Evolutionary conservation across 2,797 vertebrate species (phyloP).

Genomic region (Enteromius mattozi): DNA sequence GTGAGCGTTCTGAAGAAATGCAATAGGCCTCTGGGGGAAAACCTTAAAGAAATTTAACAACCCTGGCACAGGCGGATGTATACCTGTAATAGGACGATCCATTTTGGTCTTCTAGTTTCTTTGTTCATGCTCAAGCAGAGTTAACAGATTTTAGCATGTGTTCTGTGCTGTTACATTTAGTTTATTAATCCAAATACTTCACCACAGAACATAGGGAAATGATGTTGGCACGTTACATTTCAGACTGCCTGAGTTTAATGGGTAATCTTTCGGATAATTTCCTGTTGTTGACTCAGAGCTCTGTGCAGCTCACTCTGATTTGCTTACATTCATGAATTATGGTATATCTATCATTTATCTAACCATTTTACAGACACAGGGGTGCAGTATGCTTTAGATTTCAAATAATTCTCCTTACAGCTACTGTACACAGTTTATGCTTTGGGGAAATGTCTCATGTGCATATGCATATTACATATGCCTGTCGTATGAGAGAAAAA

Average conservation of each 20-base stretch:
- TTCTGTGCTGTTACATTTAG: conserved; percentile 1
- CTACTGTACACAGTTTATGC: not conserved
- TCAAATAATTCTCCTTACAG: not conserved
- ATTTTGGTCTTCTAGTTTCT: not conserved
- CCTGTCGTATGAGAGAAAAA: not conserved
- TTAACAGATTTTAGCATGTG: not conserved
- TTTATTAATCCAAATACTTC: conserved; percentile 15
- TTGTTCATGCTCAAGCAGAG: not conserved
- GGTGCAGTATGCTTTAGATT: not conserved
- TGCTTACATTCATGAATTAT: conserved; percentile 2
- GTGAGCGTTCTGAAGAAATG: conserved; percentile 65
- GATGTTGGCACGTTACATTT: not conserved
- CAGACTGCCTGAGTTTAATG: not conserved
- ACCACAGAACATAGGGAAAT: not conserved
- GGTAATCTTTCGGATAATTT: not conserved
- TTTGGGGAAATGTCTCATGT: not conserved
- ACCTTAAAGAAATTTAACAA: conserved; percentile 67
- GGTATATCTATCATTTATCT: not conserved
- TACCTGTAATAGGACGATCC: conserved; percentile 53
- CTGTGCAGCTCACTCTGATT: not conserved
- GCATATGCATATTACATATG: not conserved
- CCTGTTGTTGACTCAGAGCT: not conserved
- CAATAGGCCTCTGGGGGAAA: conserved; percentile 70
- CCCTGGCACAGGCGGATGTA: conserved; percentile 73
- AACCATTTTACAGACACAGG: not conserved